phyloP scores from a whole-genome alignment of 1,140 invertebrate species.

The Lutraria rhynchaena region DNA sequence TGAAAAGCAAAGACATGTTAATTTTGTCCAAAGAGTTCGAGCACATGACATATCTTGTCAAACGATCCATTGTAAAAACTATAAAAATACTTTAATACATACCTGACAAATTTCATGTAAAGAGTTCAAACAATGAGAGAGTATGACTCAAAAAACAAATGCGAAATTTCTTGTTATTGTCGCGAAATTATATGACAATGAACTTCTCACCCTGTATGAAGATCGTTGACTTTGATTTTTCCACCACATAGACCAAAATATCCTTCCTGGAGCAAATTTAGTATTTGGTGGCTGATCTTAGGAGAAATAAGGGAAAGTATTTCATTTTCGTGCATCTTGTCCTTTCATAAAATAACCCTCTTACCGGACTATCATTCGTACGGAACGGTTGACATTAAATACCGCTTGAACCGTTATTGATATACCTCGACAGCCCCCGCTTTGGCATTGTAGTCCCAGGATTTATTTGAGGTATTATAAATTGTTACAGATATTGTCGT shows the following conservation, averaged over 20 bases:
- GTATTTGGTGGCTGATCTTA: conserved; percentile 66
- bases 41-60: too few species aligned
- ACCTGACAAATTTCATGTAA: too few species aligned
- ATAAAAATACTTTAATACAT: too few species aligned
- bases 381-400: too few species aligned
- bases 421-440: neutral
- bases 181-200: conserved; percentile 37
- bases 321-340: conserved; percentile 51
- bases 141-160: too few species aligned
- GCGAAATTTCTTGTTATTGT: neutral
- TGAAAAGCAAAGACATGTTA: too few species aligned
- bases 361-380: too few species aligned
- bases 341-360: too few species aligned
- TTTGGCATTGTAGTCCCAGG: neutral
- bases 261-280: conserved; percentile 65
- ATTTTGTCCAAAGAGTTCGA: too few species aligned
- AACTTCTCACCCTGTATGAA: conserved; percentile 65
- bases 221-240: conserved; percentile 64
- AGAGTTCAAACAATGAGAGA: neutral
- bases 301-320: conserved; percentile 61
- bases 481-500: too few species aligned
- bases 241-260: conserved; percentile 70
- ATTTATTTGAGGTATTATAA: too few species aligned
- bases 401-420: neutral
- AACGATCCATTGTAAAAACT: too few species aligned